Percentiles rank a stretch among this genome's conserved stretches.
Evolutionary conservation across 2,113 vertebrate species (phyloP).

Genomic region (Picathartes gymnocephalus): DNA sequence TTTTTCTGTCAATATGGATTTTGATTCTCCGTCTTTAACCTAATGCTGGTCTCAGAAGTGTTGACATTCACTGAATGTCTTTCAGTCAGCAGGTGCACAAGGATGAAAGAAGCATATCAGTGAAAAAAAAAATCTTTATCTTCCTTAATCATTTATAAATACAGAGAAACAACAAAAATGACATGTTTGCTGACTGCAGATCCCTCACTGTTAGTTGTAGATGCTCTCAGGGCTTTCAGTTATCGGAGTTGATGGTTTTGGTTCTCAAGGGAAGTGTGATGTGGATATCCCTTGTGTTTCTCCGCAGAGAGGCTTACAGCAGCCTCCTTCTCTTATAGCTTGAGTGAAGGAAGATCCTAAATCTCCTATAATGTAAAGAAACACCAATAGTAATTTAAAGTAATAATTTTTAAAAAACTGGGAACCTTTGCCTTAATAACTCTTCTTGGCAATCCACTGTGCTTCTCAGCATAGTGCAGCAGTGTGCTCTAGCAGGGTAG

Average conservation of each 20-base stretch:
- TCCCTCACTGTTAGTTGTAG: not conserved
- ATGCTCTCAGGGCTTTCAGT: not conserved
- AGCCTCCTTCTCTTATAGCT: not conserved
- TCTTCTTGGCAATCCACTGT: not conserved
- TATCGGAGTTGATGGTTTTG: not conserved
- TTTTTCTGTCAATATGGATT: not conserved
- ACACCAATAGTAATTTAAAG: not conserved
- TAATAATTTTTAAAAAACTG: not conserved
- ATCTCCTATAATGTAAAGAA: not conserved
- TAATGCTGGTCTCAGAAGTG: not conserved
- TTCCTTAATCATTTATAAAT: conserved; percentile 13
- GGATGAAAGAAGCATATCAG: not conserved
- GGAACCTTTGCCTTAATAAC: not conserved
- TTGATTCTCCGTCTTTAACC: not conserved
- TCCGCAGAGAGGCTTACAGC: not conserved
- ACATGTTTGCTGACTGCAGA: not conserved
- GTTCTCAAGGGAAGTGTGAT: not conserved
- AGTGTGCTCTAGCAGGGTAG: not conserved
- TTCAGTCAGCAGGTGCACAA: not conserved
- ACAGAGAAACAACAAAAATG: not conserved
- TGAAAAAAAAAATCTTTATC: not conserved
- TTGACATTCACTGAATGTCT: not conserved
- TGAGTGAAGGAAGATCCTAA: not conserved
- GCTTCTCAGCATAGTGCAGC: not conserved
- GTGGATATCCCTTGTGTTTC: not conserved